Conservation (phyloP, 1,140 invertebrate genomes). For the Aricia agestis region DNA sequence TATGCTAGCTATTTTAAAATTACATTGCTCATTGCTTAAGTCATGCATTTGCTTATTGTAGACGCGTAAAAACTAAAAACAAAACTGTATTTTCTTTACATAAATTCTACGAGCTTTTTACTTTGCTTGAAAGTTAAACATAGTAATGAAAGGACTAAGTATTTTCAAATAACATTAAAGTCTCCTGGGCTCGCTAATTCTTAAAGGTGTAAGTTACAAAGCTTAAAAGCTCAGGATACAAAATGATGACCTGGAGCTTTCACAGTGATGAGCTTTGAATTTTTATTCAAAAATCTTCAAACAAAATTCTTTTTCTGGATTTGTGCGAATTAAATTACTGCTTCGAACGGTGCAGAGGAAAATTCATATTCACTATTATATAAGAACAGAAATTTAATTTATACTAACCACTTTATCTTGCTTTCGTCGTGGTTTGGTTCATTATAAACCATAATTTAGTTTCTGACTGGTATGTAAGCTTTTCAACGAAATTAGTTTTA, state of each 20-base stretch:
- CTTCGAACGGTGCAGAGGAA: not conserved
- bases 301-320: not conserved
- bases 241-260: slow-evolving; percentile 11
- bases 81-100: not conserved
- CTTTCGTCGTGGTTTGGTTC: no score
- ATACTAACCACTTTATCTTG: no score
- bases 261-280: not conserved
- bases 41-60: not conserved
- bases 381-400: not conserved
- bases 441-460: no score
- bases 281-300: not conserved
- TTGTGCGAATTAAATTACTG: slow-evolving; percentile 4
- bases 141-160: slow-evolving; percentile 1
- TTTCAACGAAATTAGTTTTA: no score
- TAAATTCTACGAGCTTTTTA: not conserved
- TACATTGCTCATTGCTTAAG: not conserved
- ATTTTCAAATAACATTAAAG: slow-evolving; percentile 14
- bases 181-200: not conserved
- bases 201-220: slow-evolving; percentile 13
- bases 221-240: slow-evolving; percentile 1
- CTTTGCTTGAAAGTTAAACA: not conserved
- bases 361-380: slow-evolving; percentile 1
- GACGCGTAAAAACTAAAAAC: not conserved
- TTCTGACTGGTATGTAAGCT: no score
- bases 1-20: no score